phyloP scores from a whole-genome alignment of 1,140 invertebrate genomes.

The Camponotus vicinus region DNA sequence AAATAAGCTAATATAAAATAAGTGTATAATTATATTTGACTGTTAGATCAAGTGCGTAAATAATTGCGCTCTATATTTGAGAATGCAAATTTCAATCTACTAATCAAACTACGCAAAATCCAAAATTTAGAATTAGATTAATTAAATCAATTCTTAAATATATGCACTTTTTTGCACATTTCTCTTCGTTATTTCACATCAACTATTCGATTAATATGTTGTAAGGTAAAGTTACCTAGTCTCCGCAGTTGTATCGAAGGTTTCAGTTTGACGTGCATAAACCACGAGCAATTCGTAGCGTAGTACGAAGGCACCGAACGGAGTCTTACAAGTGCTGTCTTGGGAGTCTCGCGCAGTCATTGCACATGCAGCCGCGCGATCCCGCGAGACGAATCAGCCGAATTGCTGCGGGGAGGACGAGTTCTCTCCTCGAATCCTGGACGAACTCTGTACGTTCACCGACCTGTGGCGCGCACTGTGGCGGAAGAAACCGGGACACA shows the following conservation, averaged over 20 bases:
- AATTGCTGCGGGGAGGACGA: slow-evolving; percentile 44
- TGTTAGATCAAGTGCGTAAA: too few relatives aligned
- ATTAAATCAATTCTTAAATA: slow-evolving; percentile 1
- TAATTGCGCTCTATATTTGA: too few relatives aligned
- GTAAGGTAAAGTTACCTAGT: neutral
- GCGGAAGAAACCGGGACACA: slow-evolving; percentile 49
- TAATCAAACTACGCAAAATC: neutral
- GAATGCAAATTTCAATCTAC: too few relatives aligned
- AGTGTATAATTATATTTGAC: too few relatives aligned
- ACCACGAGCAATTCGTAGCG: slow-evolving; percentile 67
- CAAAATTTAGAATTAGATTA: neutral
- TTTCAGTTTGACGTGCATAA: slow-evolving; percentile 68
- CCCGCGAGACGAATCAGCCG: slow-evolving; percentile 58
- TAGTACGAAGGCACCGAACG: slow-evolving; percentile 31
- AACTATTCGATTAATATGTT: slow-evolving; percentile 10
- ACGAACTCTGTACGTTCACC: slow-evolving; percentile 56
- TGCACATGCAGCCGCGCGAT: slow-evolving; percentile 56
- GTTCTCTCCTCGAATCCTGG: slow-evolving; percentile 54
- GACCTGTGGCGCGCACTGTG: neutral
- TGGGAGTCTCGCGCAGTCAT: slow-evolving; percentile 64
- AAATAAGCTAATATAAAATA: too few relatives aligned
- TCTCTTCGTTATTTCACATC: neutral
- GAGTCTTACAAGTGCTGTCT: slow-evolving; percentile 62
- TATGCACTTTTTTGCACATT: neutral
- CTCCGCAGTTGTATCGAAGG: slow-evolving; percentile 54